These are phyloP conservation scores for Brienomyrus longianalis DNA, from an alignment of 2,113 vertebrate species.

Conservation along the genomic window DNA sequence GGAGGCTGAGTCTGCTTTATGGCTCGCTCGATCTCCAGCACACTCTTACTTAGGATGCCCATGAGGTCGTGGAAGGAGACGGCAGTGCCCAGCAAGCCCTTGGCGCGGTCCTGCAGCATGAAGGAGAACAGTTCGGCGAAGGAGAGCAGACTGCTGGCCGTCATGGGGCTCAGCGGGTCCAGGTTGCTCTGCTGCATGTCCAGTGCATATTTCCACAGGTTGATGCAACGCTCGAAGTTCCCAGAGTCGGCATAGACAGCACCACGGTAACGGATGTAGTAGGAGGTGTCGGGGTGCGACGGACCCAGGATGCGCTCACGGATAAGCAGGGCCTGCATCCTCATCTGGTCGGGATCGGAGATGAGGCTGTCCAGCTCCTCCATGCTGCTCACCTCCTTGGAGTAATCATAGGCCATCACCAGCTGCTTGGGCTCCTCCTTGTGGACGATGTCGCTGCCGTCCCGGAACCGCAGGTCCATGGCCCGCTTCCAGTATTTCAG, in stretches of 20 bases:
- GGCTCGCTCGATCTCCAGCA: constrained; percentile 91
- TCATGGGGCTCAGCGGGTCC: constrained; percentile 95
- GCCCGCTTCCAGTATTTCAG: constrained; percentile 97
- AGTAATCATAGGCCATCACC: constrained; percentile 92
- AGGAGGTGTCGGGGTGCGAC: constrained; percentile 94
- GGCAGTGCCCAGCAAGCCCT: constrained; percentile 86
- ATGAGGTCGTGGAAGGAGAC: constrained; percentile 96
- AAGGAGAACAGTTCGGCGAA: constrained; percentile 98
- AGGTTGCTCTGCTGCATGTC: constrained; percentile 97
- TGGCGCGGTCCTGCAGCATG: constrained; percentile 97
- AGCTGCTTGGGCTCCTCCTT: constrained; percentile 84
- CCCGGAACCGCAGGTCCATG: constrained; percentile 89
- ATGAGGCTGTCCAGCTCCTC: constrained; percentile 92
- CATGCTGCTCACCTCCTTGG: constrained; percentile 79
- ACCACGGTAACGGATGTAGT: constrained; percentile 93
- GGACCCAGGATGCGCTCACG: constrained; percentile 92
- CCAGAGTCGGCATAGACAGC: constrained; percentile 97
- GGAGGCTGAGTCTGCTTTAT: constrained; percentile 68
- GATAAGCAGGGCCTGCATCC: constrained; percentile 94
- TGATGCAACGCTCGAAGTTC: constrained; percentile 96
- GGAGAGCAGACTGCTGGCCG: constrained; percentile 89
- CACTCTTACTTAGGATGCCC: constrained; percentile 92
- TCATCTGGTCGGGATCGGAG: constrained; percentile 95
- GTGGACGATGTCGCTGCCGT: constrained; percentile 72
- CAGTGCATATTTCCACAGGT: constrained; percentile 94